These are phyloP conservation scores for Tachina fera DNA, from an alignment of 2,888 invertebrate genomes.

Conservation along the genomic window DNA sequence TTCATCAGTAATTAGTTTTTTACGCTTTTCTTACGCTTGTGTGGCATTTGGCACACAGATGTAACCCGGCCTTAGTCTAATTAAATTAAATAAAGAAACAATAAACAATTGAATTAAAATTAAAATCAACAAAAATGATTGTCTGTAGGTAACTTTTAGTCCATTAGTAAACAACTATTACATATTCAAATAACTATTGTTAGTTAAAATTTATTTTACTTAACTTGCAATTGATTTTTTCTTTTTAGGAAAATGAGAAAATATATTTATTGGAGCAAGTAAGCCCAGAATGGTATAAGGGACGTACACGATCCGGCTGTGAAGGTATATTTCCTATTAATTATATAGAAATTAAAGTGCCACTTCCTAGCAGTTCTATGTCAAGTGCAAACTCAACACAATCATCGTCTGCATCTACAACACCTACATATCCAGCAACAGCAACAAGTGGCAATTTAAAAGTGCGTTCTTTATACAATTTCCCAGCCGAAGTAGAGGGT, in stretches of 20 bases:
- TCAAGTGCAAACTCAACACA: conserved; percentile 45
- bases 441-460: conserved; percentile 75
- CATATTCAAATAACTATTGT: too few relatives aligned
- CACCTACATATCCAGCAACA: conserved; percentile 64
- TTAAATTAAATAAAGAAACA: too few relatives aligned
- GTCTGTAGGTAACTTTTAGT: too few relatives aligned
- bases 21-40: too few relatives aligned
- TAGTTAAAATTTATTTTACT: too few relatives aligned
- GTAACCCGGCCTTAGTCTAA: too few relatives aligned
- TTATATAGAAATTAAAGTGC: conserved; percentile 90
- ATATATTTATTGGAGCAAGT: conserved; percentile 88
- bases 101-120: too few relatives aligned
- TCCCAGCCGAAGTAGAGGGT: conserved; percentile 86
- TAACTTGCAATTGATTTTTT: conserved; percentile 61
- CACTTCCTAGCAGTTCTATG: conserved; percentile 84
- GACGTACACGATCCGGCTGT: conserved; percentile 86
- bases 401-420: conserved; percentile 53
- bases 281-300: conserved; percentile 92
- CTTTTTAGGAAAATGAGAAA: conserved; percentile 87
- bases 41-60: too few relatives aligned
- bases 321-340: conserved; percentile 93
- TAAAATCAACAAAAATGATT: too few relatives aligned
- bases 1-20: too few relatives aligned
- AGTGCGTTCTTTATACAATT: conserved; percentile 89
- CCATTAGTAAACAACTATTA: too few relatives aligned